These are phyloP conservation scores for Crocallis elinguaria DNA, from an alignment of 2,888 invertebrate species.

Conservation along the genomic window DNA sequence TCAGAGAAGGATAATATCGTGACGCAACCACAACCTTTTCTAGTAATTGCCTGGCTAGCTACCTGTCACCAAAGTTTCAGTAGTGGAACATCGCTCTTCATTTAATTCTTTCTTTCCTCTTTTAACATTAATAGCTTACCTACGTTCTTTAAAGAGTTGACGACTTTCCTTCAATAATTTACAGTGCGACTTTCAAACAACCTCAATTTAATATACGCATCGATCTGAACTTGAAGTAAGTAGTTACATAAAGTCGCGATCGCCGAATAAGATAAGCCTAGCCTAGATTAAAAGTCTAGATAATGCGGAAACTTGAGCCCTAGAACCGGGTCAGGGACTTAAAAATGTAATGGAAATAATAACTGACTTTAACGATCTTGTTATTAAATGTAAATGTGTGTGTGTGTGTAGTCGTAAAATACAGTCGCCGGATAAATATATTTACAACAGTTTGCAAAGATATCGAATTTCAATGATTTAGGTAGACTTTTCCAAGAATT, in stretches of 20 bases:
- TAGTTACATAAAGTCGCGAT: constrained; percentile 61
- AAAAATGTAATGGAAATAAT: constrained; percentile 47
- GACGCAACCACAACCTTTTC: too few species aligned
- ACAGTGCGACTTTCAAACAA: constrained; percentile 30
- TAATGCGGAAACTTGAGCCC: constrained; percentile 64
- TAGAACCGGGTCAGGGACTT: constrained; percentile 67
- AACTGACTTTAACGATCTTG: constrained; percentile 29
- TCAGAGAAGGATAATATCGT: too few species aligned
- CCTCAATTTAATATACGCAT: constrained; percentile 51
- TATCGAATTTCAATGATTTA: not conserved
- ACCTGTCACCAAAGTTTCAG: too few species aligned
- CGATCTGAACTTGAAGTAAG: constrained; percentile 63
- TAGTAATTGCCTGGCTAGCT: too few species aligned
- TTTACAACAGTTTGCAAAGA: not conserved
- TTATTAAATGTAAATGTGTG: constrained; percentile 11
- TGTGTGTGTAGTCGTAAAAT: constrained; percentile 30
- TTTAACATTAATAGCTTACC: too few species aligned
- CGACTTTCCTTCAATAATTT: not conserved
- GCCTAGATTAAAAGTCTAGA: constrained; percentile 67
- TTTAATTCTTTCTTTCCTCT: too few species aligned
- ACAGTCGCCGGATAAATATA: constrained; percentile 11
- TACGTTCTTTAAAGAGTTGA: too few species aligned
- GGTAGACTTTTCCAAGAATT: not conserved
- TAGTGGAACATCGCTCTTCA: too few species aligned
- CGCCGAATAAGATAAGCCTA: constrained; percentile 60